A percentile compares a stretch with the other conserved stretches of the same genome.
Conservation (phyloP, 1,140 invertebrate genomes). For the Aphelenchoides avenae region DNA sequence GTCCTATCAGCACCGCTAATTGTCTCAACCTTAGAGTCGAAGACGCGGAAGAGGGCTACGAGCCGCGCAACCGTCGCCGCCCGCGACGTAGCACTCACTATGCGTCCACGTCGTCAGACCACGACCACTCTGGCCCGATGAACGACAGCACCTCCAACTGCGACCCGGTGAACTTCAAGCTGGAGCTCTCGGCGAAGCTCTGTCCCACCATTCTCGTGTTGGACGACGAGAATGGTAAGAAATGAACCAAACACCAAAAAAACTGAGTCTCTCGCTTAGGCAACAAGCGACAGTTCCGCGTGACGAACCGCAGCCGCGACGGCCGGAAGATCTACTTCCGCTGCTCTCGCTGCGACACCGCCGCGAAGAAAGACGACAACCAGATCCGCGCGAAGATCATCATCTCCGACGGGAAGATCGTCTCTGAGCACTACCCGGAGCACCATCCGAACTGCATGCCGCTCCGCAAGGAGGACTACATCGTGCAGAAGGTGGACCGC, state of each 20-base stretch:
- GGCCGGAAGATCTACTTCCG: slow-evolving; percentile 46
- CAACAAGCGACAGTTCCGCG: slow-evolving; percentile 44
- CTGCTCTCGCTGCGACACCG: slow-evolving; percentile 42
- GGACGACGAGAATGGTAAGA: slow-evolving; percentile 42
- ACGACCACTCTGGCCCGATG: not conserved
- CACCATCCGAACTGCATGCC: slow-evolving; percentile 44
- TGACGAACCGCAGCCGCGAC: slow-evolving; percentile 38
- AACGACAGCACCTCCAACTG: too few species aligned
- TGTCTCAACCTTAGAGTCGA: not conserved
- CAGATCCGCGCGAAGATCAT: slow-evolving; percentile 44
- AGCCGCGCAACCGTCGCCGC: slow-evolving; percentile 7
- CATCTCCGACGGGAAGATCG: slow-evolving; percentile 12
- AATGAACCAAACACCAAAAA: too few species aligned
- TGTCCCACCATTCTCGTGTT: slow-evolving; percentile 43
- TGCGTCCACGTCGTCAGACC: not conserved
- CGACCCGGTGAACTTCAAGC: slow-evolving; percentile 22
- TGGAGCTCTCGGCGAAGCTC: slow-evolving; percentile 42
- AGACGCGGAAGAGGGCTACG: slow-evolving; percentile 2
- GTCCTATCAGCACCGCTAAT: not conserved
- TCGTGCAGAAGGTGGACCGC: slow-evolving; percentile 43
- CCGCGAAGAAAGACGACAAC: slow-evolving; percentile 39
- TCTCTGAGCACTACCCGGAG: slow-evolving; percentile 32
- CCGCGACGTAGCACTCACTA: not conserved
- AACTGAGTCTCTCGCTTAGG: too few species aligned
- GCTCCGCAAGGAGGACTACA: slow-evolving; percentile 30